Conservation (phyloP, 2,797 vertebrate genomes). For the Pangasius sanitwongsei region DNA sequence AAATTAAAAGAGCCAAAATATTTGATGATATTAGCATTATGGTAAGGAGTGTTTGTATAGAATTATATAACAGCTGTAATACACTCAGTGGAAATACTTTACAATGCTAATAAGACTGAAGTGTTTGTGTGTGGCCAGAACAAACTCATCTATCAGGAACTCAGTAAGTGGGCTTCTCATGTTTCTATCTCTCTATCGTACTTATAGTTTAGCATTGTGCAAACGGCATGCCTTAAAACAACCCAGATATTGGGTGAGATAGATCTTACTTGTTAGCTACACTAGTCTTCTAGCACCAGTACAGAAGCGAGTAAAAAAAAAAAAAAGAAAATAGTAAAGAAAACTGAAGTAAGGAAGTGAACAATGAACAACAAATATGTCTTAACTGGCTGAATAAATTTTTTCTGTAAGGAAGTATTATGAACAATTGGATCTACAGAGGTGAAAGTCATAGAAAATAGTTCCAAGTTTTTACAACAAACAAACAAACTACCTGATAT, state of each 20-base stretch:
- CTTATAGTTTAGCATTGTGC: background rate
- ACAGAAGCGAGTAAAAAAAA: background rate
- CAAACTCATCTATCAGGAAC: constrained; percentile 56
- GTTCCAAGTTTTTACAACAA: background rate
- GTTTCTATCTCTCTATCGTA: background rate
- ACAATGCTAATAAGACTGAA: background rate
- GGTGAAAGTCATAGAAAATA: background rate
- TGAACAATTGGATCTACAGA: background rate
- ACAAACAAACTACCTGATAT: background rate
- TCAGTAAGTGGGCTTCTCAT: constrained; percentile 66
- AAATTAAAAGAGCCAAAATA: background rate
- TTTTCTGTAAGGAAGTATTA: background rate
- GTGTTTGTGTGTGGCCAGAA: constrained; percentile 34
- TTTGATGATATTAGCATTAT: background rate
- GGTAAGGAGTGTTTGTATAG: background rate
- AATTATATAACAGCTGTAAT: background rate
- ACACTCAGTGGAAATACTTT: background rate
- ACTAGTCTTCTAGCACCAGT: background rate
- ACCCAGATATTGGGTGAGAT: background rate
- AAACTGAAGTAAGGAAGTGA: background rate
- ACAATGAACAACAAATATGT: background rate
- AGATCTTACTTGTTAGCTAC: background rate
- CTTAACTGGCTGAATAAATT: background rate
- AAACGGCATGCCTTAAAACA: background rate
- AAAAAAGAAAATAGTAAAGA: background rate